Percentiles rank a stretch among this genome's conserved stretches.
Evolutionary conservation across 2,113 vertebrate species (phyloP).

Genomic region (Ranitomeya variabilis): DNA sequence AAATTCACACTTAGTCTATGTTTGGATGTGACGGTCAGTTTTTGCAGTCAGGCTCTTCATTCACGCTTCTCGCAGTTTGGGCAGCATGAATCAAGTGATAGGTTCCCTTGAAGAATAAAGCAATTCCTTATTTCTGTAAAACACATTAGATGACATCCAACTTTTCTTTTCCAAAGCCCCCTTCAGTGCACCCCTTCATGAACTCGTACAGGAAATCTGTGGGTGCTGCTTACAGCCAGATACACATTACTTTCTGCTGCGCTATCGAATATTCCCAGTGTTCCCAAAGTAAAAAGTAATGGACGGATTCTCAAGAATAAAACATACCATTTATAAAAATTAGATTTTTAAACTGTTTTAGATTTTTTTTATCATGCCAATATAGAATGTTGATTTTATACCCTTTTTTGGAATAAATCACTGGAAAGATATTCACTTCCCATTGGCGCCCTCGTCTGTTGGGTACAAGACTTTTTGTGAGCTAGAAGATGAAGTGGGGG

Average conservation of each 20-base stretch:
- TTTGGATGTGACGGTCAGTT: too few relatives aligned
- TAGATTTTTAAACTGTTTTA: not conserved
- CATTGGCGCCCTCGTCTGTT: not conserved
- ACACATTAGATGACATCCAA: not conserved
- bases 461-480: not conserved
- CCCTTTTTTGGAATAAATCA: not conserved
- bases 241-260: not conserved
- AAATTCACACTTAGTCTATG: too few relatives aligned
- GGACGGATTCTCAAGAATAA: not conserved
- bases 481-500: not conserved
- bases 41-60: too few relatives aligned
- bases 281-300: not conserved
- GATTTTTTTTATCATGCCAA: not conserved
- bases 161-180: not conserved
- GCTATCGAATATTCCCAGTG: not conserved
- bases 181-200: not conserved
- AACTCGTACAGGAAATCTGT: conserved; percentile 15
- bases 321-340: not conserved
- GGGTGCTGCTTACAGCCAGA: not conserved
- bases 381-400: not conserved
- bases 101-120: not conserved
- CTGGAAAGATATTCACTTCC: not conserved
- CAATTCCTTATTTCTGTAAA: not conserved
- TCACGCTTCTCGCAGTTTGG: too few relatives aligned
- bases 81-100: too few relatives aligned